Base-by-base conservation (phyloP, 2,888 invertebrate genomes). In the Diabrotica balteata region DNA sequence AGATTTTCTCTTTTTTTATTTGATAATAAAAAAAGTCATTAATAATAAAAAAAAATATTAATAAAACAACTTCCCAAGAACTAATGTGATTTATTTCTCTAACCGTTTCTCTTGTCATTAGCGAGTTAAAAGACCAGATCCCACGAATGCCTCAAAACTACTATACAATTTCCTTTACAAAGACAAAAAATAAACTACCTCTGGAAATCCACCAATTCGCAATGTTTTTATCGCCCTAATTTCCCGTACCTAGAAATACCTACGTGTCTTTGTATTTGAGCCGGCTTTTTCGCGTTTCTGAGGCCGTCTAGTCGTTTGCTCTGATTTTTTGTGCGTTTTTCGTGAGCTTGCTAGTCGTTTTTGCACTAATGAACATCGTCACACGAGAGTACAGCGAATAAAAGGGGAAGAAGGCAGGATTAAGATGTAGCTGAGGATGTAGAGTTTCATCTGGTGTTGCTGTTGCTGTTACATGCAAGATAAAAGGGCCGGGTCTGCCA, bases 341-440 rank as follows among this genome's bases (percentile, higher is more conserved):
- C 47, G 47, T 8, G 47, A 47, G 32, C 47, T 47, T 6, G 47
- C 47, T 47, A 8, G 47, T 32, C 32, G 8, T 43, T 42, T 54
- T 54, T 54, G n/a, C 7, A n/a, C 42, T 54, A 54, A 54, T 54
- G 54, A 54, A 54, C 10, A 42, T 10, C 32, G 54, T 54, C 54
- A 43, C 54, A 32, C 54, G 42, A 4, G 54, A 54, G 43, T 10
- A 54, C 10, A 43, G n/a, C n/a, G 32, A 32, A 32, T 43, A 54
- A 43, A 54, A n/a, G 10, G 32, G 54, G 43, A 54, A 5, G 8
- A 54, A 43, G 32, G 7, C 9, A 54, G 54, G 1, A 54, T 54
- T 54, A 54, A 54, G 54, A 54, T 54, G 54, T 54, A 32, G 54
- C 43, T 54, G 2, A 10, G 42, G 32, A 54, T 43, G 43, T 9